These are phyloP conservation scores for Poecilia latipinna DNA, from an alignment of 2,113 vertebrate species.

Conservation along the genomic window DNA sequence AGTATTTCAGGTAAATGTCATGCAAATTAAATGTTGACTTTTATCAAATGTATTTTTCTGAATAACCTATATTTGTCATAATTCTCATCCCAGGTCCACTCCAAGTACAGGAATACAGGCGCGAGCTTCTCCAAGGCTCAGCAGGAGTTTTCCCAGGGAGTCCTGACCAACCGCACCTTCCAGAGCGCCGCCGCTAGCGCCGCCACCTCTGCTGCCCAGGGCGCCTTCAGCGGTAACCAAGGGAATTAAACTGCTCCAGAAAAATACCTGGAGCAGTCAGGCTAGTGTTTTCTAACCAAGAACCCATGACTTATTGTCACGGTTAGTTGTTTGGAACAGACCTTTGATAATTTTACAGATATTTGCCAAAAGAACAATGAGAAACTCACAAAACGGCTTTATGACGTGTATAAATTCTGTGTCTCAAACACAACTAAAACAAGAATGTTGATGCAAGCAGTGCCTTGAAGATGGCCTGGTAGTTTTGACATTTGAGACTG, in stretches of 20 bases:
- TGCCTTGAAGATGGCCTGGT: not conserved
- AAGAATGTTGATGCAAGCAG: not conserved
- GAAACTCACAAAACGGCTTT: not conserved
- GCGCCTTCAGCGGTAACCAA: slow-evolving; percentile 82
- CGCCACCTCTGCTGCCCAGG: slow-evolving; percentile 84
- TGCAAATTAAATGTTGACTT: not conserved
- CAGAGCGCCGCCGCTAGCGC: slow-evolving; percentile 83
- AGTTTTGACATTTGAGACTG: not conserved
- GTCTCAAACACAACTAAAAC: not conserved
- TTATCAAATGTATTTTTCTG: no score
- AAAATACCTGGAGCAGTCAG: slow-evolving; percentile 3
- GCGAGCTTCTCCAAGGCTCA: slow-evolving; percentile 96
- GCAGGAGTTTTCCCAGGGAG: slow-evolving; percentile 92
- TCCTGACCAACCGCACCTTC: slow-evolving; percentile 87
- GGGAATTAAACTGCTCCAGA: slow-evolving; percentile 24
- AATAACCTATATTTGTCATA: not conserved
- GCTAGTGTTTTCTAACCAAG: slow-evolving; percentile 29
- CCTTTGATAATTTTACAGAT: slow-evolving; percentile 29
- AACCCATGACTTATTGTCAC: not conserved
- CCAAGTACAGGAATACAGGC: slow-evolving; percentile 89
- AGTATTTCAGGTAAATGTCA: not conserved
- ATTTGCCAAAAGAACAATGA: slow-evolving; percentile 11
- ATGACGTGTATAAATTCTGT: not conserved
- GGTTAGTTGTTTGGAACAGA: not conserved
- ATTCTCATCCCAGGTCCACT: slow-evolving; percentile 84